phyloP scores from a whole-genome alignment of 2,888 invertebrate species.

The Sussaba pulchella region DNA sequence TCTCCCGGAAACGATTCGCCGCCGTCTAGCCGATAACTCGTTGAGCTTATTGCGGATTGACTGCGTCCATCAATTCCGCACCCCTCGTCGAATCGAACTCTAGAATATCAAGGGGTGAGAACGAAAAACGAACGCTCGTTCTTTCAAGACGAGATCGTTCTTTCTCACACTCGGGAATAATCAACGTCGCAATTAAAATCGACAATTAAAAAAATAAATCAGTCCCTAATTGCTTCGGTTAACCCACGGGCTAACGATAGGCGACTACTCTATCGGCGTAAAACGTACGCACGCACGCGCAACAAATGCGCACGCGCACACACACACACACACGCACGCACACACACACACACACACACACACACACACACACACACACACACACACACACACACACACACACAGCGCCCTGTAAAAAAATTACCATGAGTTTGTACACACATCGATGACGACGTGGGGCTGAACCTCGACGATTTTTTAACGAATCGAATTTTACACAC shows the following conservation, averaged over 20 bases:
- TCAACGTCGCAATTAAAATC: constrained; percentile 62
- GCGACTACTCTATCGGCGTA: background rate
- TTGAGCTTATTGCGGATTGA: no score
- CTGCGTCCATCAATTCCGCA: no score
- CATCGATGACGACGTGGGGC: constrained; percentile 4
- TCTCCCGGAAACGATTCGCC: no score
- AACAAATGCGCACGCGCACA: background rate
- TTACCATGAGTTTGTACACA: background rate
- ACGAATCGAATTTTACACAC: constrained; percentile 46
- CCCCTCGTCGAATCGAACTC: background rate
- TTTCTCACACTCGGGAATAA: constrained; percentile 57
- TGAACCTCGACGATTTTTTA: constrained; percentile 41
- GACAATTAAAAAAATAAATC: constrained; percentile 70
- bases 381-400: background rate
- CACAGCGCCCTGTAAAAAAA: background rate
- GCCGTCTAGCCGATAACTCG: no score
- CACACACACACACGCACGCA: background rate
- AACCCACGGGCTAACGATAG: constrained; percentile 44
- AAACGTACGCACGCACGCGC: constrained; percentile 18
- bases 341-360: constrained; percentile 23
- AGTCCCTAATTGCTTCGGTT: constrained; percentile 66
- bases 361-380: constrained; percentile 3
- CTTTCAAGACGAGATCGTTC: constrained; percentile 12
- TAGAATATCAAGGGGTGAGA: background rate
- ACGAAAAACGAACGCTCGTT: constrained; percentile 35